Base-by-base conservation (phyloP, 2,113 vertebrate genomes). In the Saguinus imperator region DNA sequence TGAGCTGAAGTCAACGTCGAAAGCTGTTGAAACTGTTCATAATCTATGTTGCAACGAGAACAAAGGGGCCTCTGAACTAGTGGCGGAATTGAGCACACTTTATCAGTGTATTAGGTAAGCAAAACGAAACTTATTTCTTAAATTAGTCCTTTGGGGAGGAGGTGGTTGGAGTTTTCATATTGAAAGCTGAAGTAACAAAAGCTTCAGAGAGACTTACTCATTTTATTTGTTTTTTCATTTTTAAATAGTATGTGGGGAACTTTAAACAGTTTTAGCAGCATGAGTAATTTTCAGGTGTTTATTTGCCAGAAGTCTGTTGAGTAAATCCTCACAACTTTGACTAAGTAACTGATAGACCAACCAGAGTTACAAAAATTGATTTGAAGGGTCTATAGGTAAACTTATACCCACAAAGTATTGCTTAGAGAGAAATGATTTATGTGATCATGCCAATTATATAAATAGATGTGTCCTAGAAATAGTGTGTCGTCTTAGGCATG, bases 41-140 rank as follows among this genome's bases (percentile, higher is more conserved):
- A 99, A 99, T 87, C 98, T 99, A 84, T 99, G 99, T 96, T 99
- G 99, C 98, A 99, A 99, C 4, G 99, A 99, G 98, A 99, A 99
- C 98, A 99, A 99, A 98, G 99, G 99, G 12, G 99, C 99, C 0
- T 99, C 99, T 0, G 99, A 99, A 90, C 98, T 99, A 75, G 99
- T 99, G 94, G 99, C 99, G 6, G 99, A 99, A 81, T 99, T 99
- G 68, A 98, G 99, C 84, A 99, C 99, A 0, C 98, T 99, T 9
- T 99, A 99, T 95, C 99, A 99, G 98, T 99, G 99, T 81, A 99
- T 99, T 94, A 97, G 99, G 99, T 99, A 97, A 97, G 98, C 73
- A 57, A 17, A 23, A 16, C 1, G 43, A 5, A 9, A 2, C 12
- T 13, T 0, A 0, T 8, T 37, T 20, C 80, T 48, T 14, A 3